These are phyloP conservation scores for Drosophila colorata DNA, from an alignment of 2,888 invertebrate genomes.

Conservation along the genomic window DNA sequence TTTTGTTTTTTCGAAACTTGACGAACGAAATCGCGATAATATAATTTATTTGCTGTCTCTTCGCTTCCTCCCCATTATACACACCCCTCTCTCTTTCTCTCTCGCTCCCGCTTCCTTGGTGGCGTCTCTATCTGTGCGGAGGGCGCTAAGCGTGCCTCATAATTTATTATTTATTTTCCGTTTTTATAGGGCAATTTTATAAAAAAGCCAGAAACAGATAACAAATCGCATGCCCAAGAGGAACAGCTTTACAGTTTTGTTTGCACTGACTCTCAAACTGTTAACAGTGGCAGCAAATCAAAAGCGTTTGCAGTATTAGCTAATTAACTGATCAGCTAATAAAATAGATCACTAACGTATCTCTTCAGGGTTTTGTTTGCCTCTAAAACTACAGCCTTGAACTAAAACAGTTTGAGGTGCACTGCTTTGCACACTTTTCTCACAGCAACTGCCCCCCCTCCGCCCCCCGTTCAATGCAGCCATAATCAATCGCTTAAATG, in stretches of 20 bases:
- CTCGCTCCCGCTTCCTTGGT: neutral
- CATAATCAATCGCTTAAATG: constrained; percentile 63
- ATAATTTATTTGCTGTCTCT: constrained; percentile 71
- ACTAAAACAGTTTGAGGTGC: constrained; percentile 21
- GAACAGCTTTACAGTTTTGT: constrained; percentile 15
- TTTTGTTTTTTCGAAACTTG: constrained; percentile 30
- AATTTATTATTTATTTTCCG: constrained; percentile 56
- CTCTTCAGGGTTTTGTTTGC: too few species aligned
- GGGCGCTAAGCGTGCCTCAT: constrained; percentile 57
- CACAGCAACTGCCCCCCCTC: constrained; percentile 10
- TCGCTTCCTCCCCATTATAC: neutral
- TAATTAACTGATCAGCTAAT: too few species aligned
- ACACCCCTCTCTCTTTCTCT: neutral
- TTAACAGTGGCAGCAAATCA: neutral
- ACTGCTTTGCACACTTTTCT: constrained; percentile 19
- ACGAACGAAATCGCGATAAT: constrained; percentile 70
- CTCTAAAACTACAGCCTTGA: neutral
- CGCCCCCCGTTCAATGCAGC: constrained; percentile 1
- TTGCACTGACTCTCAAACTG: neutral
- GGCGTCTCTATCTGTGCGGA: neutral
- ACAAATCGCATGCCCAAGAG: constrained; percentile 3
- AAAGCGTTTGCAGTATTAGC: too few species aligned
- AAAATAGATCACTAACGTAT: too few species aligned
- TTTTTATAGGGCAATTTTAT: constrained; percentile 23
- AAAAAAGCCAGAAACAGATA: neutral